phyloP scores from a whole-genome alignment of 2,888 invertebrate genomes.

The Heteromyza rotundicornis region DNA sequence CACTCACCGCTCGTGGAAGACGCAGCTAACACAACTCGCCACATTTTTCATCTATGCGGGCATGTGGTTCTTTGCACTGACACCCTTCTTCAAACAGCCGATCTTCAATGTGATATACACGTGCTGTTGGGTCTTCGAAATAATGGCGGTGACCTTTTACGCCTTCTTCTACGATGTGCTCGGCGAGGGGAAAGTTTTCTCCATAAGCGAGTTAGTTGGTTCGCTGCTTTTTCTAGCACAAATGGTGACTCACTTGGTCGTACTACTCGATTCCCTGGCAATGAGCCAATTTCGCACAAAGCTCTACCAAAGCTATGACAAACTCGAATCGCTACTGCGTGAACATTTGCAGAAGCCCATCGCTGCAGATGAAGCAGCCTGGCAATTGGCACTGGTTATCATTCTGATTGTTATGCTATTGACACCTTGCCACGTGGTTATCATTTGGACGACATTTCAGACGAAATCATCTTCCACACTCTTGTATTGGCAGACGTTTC shows the following conservation, averaged over 20 bases:
- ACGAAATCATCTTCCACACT: slow-evolving; percentile 8
- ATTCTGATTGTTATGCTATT: slow-evolving; percentile 30
- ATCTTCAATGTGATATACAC: slow-evolving; percentile 22
- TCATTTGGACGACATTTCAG: slow-evolving; percentile 31
- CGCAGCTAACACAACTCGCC: too few species aligned
- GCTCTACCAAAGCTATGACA: slow-evolving; percentile 28
- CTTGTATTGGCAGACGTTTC: slow-evolving; percentile 37
- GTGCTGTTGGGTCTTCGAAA: slow-evolving; percentile 28
- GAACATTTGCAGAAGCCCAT: slow-evolving; percentile 21
- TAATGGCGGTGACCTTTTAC: slow-evolving; percentile 18
- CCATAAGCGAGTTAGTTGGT: slow-evolving; percentile 34
- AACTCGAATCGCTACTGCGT: slow-evolving; percentile 31
- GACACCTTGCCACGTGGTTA: slow-evolving; percentile 29
- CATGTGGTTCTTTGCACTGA: slow-evolving; percentile 16
- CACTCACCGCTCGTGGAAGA: too few species aligned
- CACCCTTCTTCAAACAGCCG: slow-evolving; percentile 6
- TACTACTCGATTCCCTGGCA: slow-evolving; percentile 37
- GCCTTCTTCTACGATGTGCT: slow-evolving; percentile 22
- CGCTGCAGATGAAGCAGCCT: not conserved
- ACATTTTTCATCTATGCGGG: too few species aligned
- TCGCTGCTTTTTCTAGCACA: slow-evolving; percentile 35
- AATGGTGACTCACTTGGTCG: slow-evolving; percentile 37
- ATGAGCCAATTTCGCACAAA: slow-evolving; percentile 26
- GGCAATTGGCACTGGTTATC: slow-evolving; percentile 20
- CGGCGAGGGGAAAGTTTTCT: slow-evolving; percentile 17